These are phyloP conservation scores for Cherax quadricarinatus DNA, from an alignment of 1,140 invertebrate genomes.

Conservation along the genomic window DNA sequence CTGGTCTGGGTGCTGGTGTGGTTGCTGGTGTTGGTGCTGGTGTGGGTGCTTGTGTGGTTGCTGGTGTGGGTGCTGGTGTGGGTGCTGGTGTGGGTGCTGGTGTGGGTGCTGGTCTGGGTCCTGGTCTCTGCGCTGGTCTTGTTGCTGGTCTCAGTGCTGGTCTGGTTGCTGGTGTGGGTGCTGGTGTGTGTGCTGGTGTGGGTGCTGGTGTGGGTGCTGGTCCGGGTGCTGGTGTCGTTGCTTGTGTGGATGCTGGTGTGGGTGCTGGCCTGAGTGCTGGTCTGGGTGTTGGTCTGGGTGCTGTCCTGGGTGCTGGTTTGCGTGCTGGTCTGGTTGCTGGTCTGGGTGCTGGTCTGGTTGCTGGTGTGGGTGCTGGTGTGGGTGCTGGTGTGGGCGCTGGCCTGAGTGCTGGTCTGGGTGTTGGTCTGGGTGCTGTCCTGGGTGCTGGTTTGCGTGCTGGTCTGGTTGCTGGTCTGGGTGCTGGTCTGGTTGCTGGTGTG, in stretches of 20 bases:
- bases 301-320: neutral
- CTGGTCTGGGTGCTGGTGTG: neutral
- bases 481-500: neutral
- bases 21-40: neutral
- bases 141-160: neutral
- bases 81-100: too few relatives aligned
- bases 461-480: neutral
- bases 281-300: too few relatives aligned
- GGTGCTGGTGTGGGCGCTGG: neutral
- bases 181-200: neutral
- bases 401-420: neutral
- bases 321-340: neutral
- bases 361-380: too few relatives aligned
- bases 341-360: neutral
- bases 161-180: neutral
- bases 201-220: neutral
- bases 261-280: neutral
- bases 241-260: neutral
- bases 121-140: too few relatives aligned
- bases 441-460: neutral
- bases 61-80: neutral
- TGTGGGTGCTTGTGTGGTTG: neutral
- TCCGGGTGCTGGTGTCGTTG: neutral
- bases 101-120: neutral
- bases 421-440: too few relatives aligned